Conservation (phyloP, 2,113 vertebrate genomes). For the Platycercus adscitus region DNA sequence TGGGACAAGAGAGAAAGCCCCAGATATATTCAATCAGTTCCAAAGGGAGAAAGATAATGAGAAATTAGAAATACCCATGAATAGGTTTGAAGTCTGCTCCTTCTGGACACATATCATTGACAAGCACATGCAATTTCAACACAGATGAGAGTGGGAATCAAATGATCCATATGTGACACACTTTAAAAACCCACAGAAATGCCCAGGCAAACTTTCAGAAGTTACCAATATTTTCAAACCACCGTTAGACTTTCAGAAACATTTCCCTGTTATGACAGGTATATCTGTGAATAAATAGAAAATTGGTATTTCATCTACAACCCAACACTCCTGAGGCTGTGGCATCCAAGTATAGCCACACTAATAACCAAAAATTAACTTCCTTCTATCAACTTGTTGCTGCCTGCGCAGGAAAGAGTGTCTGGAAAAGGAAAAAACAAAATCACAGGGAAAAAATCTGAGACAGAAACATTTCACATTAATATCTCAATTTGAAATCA, state of each 20-base stretch:
- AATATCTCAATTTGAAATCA: background rate
- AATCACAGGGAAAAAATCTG: background rate
- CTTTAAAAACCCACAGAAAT: background rate
- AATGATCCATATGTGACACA: background rate
- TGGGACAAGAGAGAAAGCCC: conserved; percentile 17
- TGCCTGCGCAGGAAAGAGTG: background rate
- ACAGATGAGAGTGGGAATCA: background rate
- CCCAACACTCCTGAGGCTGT: background rate
- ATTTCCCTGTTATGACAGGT: background rate
- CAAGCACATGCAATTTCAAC: background rate
- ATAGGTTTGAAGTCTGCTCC: conserved; percentile 40
- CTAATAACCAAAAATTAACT: background rate
- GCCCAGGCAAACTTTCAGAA: background rate
- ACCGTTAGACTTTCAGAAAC: background rate
- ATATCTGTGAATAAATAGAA: background rate
- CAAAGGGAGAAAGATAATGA: conserved; percentile 53
- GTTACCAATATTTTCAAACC: background rate
- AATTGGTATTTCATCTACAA: background rate
- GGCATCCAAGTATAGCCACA: background rate
- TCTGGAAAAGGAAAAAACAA: background rate
- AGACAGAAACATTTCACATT: background rate
- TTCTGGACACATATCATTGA: conserved; percentile 35
- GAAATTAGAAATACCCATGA: conserved; percentile 50
- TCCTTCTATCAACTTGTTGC: background rate
- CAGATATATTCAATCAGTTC: conserved; percentile 42